Conservation (phyloP, 1,140 invertebrate species). For the Anastrepha ludens region DNA sequence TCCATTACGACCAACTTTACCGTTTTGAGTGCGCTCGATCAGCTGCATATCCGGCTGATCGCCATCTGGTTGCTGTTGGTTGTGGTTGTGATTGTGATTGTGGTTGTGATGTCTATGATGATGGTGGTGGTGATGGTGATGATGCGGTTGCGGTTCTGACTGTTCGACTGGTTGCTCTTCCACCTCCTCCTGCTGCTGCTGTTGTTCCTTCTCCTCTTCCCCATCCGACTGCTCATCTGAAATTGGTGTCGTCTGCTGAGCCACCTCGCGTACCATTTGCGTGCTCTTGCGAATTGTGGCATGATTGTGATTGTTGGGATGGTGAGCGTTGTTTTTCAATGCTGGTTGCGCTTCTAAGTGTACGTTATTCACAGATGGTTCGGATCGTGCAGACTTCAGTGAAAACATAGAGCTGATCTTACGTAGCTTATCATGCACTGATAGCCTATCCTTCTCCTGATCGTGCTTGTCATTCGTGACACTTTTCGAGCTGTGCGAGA, state of each 20-base stretch:
- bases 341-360: background rate
- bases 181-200: conserved; percentile 11
- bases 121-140: conserved; percentile 20
- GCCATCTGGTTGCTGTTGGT: conserved; percentile 56
- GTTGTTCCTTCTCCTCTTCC: background rate
- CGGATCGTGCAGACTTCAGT: conserved; percentile 61
- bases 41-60: background rate
- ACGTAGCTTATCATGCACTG: conserved; percentile 65
- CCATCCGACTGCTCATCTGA: background rate
- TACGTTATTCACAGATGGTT: background rate
- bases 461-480: conserved; percentile 59
- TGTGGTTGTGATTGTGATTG: conserved; percentile 63
- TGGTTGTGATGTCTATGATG: conserved; percentile 29
- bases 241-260: conserved; percentile 39
- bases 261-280: conserved; percentile 35
- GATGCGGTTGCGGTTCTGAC: conserved; percentile 9
- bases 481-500: conserved; percentile 62
- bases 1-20: background rate
- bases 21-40: background rate
- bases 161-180: background rate
- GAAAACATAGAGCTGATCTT: conserved; percentile 72
- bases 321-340: conserved; percentile 17
- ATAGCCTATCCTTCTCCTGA: conserved; percentile 61
- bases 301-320: conserved; percentile 57
- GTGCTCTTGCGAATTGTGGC: background rate